These are phyloP conservation scores for Parazoanthus swiftii DNA, from an alignment of 92 coral and sea anemone genomes.

Conservation along the genomic window DNA sequence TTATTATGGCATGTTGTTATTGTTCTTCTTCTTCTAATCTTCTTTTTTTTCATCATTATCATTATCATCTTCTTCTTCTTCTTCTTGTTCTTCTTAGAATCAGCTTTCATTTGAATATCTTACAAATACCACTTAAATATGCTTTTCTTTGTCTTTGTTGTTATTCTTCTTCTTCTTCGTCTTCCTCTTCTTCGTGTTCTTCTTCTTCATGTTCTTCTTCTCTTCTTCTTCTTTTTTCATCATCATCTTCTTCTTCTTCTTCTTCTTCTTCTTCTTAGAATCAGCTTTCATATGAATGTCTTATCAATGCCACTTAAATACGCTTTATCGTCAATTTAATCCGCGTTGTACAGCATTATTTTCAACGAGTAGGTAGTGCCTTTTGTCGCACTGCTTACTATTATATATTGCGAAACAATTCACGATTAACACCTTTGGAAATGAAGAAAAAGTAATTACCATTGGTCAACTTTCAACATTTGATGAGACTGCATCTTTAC, in stretches of 20 bases:
- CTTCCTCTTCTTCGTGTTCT: background rate
- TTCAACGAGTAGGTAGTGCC: background rate
- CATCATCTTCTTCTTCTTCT: background rate
- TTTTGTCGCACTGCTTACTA: background rate
- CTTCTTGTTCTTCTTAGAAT: background rate
- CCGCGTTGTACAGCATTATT: background rate
- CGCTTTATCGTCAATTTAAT: no score
- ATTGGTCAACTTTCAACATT: background rate
- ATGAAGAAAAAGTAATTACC: background rate
- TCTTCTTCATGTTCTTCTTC: background rate
- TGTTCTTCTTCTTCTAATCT: background rate
- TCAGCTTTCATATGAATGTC: no score
- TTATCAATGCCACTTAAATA: no score
- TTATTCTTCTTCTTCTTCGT: background rate
- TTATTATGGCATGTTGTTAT: background rate
- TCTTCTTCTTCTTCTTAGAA: background rate
- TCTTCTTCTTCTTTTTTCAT: background rate
- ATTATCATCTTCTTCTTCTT: background rate
- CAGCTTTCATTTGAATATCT: no score
- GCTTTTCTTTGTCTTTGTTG: background rate
- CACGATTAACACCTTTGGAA: background rate
- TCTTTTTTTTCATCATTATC: background rate
- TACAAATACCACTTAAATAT: no score
- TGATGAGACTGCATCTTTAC: background rate
- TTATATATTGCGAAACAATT: no score